Base-by-base conservation (phyloP, 2,797 vertebrate genomes). In the Onychomys leucogaster region DNA sequence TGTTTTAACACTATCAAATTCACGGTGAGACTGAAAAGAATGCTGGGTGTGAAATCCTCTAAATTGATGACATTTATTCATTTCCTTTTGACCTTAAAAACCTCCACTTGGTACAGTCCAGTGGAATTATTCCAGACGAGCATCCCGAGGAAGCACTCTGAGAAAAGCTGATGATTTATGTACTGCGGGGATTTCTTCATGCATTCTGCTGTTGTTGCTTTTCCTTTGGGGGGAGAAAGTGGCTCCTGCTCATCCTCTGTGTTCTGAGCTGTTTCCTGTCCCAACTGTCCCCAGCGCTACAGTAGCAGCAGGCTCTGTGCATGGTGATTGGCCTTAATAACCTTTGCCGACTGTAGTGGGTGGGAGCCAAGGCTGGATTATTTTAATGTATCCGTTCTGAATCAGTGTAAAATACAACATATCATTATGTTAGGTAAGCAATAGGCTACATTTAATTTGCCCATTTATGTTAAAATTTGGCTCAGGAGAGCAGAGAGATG, bases 341-440 rank as follows among this genome's bases (percentile, higher is more conserved):
- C 99, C 99, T 99, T 99, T 99, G 99, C 99, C 99, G 99, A 99
- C 99, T 99, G 99, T 90, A 98, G 98, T 98, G 98, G 98, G 99
- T 98, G 98, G 98, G 99, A 99, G 99, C 99, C 99, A 99, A 99
- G 99, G 98, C 99, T 99, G 99, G 99, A 99, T 99, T 99, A 99
- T 99, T 99, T 99, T 99, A 99, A 99, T 99, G 99, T 99, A 99
- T 99, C 99, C 98, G 98, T 99, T 99, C 99, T 99, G 99, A 99
- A 98, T 98, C 98, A 98, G 98, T 99, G 99, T 99, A 99, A 99
- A 99, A 99, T 99, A 98, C 99, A 98, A 99, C 99, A 98, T 98
- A 99, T 99, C 99, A 99, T 99, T 99, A 99, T 98, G 99, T 99
- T 99, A 99, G 99, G 99, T 98, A 98, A 98, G 98, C 98, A 97